Evolutionary conservation across 2,113 vertebrate species (phyloP), one percentile per base, ranked within the genome.

Genomic region (Engraulis encrasicolus): DNA sequence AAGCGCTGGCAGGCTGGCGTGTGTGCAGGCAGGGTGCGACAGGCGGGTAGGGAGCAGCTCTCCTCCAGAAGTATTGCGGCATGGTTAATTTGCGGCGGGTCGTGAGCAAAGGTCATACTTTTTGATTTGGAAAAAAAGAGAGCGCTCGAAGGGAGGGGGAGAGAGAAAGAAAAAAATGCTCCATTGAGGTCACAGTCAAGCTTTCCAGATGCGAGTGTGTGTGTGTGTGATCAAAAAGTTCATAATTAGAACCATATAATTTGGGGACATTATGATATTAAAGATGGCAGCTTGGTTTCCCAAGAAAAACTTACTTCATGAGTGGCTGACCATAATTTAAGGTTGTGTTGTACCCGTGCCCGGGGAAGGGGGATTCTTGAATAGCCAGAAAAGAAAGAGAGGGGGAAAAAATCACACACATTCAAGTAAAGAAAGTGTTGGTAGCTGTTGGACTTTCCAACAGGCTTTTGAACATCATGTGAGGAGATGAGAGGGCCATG

Each of bases 321-420:
- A 91, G 93, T 81, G 90, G 91, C 92, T 92, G 89, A 95, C 93
- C 94, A 95, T 95, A 94, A 95, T 95, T 94, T 91, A 61, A 89
- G 93, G 92, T 91, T 94, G 85, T 83, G 82, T 45, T 85, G 86
- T 83, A 83, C 90, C 85, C 85, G 54, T 92, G 89, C 83, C 84
- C 86, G 85, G 85, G 85, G 81, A 88, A 84, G 91, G 87, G 80
- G 88, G 85, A 58, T 77, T 36, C 66, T 54, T 85, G 85, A 71
- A 84, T 82, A 20, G 49, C 54, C 27, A 27, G 82, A 89, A 84
- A 82, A 87, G 48, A n/a, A 81, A 27, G n/a, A n/a, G n/a, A n/a
- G n/a, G n/a, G n/a, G n/a, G n/a, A n/a, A 31, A 38, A 71, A 40
- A 11, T 20, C 58, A 71, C 61, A 71, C 27, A 34, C 27, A 71